Conservation (phyloP, 2,888 invertebrate genomes). For the Rhingia campestris region DNA sequence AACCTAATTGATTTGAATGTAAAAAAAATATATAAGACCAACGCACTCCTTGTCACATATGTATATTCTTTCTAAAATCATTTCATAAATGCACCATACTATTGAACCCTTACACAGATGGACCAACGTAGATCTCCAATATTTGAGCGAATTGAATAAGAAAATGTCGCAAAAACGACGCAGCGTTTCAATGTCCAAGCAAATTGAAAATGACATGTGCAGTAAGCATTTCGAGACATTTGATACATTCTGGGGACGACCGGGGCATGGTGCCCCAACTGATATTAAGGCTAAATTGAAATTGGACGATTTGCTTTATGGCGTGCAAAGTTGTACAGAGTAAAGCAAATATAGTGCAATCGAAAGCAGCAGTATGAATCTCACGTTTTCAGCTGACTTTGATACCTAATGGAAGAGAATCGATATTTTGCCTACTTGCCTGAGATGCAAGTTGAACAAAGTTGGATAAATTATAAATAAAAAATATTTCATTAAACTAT, state of each 20-base stretch:
- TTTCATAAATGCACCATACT: slow-evolving; percentile 71
- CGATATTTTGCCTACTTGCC: slow-evolving; percentile 80
- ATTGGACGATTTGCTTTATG: slow-evolving; percentile 83
- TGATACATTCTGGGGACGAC: slow-evolving; percentile 91
- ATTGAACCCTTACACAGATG: slow-evolving; percentile 76
- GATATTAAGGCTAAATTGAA: slow-evolving; percentile 81
- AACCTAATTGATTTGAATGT: slow-evolving; percentile 24
- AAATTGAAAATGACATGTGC: slow-evolving; percentile 86
- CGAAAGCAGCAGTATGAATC: slow-evolving; percentile 12
- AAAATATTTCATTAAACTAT: not conserved
- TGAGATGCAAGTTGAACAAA: slow-evolving; percentile 79
- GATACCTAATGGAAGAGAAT: slow-evolving; percentile 20
- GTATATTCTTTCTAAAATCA: slow-evolving; percentile 53
- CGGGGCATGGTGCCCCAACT: slow-evolving; percentile 85
- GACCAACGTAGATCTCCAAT: slow-evolving; percentile 82
- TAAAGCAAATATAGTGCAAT: slow-evolving; percentile 77
- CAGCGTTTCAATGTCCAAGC: slow-evolving; percentile 79
- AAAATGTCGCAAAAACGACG: slow-evolving; percentile 84
- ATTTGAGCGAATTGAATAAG: slow-evolving; percentile 84
- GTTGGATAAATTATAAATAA: slow-evolving; percentile 68
- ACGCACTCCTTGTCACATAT: slow-evolving; percentile 40
- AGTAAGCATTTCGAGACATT: slow-evolving; percentile 89
- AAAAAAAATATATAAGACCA: slow-evolving; percentile 31
- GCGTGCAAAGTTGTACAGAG: slow-evolving; percentile 76
- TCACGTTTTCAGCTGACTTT: slow-evolving; percentile 23